phyloP scores from a whole-genome alignment of 2,888 invertebrate genomes.

The Lasioglossum figueresi region DNA sequence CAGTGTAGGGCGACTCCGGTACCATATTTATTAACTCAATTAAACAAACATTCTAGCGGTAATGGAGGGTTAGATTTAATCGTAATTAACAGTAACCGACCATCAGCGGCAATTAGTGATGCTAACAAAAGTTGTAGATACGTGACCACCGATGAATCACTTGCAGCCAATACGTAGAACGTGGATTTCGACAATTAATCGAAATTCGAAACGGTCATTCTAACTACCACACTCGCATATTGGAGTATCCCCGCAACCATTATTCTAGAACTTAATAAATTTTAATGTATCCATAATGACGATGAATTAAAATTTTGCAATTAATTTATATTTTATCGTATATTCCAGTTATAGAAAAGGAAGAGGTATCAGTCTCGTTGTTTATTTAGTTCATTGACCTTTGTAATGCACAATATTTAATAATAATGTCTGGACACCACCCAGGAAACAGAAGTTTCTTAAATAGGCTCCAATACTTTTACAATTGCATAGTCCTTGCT shows the following conservation, averaged over 20 bases:
- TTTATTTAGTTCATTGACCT: background rate
- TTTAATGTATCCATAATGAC: background rate
- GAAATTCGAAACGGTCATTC: slow-evolving; percentile 35
- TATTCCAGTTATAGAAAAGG: background rate
- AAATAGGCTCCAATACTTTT: background rate
- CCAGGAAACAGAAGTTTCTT: background rate
- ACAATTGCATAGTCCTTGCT: background rate
- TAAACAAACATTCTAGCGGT: slow-evolving; percentile 23
- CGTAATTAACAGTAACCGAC: slow-evolving; percentile 37
- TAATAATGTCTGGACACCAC: background rate
- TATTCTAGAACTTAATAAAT: background rate
- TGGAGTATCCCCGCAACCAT: slow-evolving; percentile 1
- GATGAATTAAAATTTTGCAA: background rate
- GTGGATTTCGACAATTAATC: slow-evolving; percentile 34
- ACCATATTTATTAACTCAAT: slow-evolving; percentile 8
- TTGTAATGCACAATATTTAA: background rate
- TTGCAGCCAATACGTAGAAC: slow-evolving; percentile 17
- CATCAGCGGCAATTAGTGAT: slow-evolving; percentile 38
- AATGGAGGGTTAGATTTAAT: slow-evolving; percentile 33
- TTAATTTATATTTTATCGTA: background rate
- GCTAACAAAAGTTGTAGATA: slow-evolving; percentile 37
- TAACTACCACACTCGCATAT: background rate
- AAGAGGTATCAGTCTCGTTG: background rate
- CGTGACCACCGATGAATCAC: slow-evolving; percentile 19
- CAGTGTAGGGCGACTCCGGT: background rate